Conservation (phyloP, 2,113 vertebrate species). For the Kryptolebias marmoratus region DNA sequence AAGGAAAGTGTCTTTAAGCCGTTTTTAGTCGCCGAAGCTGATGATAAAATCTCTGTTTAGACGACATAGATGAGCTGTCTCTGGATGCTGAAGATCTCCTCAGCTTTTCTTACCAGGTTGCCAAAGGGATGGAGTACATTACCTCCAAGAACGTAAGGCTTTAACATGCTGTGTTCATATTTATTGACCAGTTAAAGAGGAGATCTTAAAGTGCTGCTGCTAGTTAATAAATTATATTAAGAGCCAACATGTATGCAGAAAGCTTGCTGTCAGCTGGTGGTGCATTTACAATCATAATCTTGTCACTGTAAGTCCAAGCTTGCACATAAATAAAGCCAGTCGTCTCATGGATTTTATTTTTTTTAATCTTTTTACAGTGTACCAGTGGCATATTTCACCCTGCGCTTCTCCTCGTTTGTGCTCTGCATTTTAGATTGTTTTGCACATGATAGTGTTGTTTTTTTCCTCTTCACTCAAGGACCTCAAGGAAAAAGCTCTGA, state of each 20-base stretch:
- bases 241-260: conserved; percentile 15
- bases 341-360: not conserved
- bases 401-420: not conserved
- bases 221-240: conserved; percentile 41
- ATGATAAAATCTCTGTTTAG: conserved; percentile 37
- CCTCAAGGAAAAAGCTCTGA: not conserved
- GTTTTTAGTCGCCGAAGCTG: not conserved
- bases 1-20: not conserved
- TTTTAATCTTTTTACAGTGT: not conserved
- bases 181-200: conserved; percentile 29
- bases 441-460: too few species aligned
- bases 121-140: conserved; percentile 98
- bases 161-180: conserved; percentile 30
- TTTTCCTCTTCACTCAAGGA: too few species aligned
- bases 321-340: conserved; percentile 1
- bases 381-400: not conserved
- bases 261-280: conserved; percentile 4
- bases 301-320: not conserved
- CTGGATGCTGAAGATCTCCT: conserved; percentile 92
- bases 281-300: conserved; percentile 6
- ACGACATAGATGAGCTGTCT: conserved; percentile 88
- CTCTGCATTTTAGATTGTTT: conserved; percentile 2
- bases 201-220: conserved; percentile 34
- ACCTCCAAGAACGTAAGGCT: conserved; percentile 94
- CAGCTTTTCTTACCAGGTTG: conserved; percentile 97